Conservation (phyloP, 1,140 invertebrate genomes). For the Drosophila carrolli region DNA sequence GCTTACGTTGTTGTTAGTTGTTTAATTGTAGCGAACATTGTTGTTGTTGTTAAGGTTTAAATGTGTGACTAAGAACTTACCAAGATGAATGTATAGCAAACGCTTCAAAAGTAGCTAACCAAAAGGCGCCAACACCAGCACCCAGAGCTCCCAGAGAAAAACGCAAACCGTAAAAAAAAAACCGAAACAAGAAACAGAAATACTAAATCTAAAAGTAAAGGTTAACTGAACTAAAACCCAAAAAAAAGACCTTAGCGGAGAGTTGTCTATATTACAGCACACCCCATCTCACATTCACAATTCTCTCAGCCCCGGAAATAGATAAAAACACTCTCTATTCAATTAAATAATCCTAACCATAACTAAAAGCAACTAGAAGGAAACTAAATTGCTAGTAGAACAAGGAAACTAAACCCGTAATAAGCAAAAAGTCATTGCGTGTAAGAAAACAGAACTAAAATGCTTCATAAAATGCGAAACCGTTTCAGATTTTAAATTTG, state of each 20-base stretch:
- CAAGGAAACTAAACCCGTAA: conserved; percentile 32
- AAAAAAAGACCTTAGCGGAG: conserved; percentile 19
- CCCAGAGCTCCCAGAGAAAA: conserved; percentile 42
- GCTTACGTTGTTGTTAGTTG: conserved; percentile 82
- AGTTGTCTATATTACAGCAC: conserved; percentile 3
- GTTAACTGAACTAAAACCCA: conserved; percentile 13
- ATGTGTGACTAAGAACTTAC: conserved; percentile 73
- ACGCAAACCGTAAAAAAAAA: conserved; percentile 16
- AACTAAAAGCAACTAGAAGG: conserved; percentile 56
- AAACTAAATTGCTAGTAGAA: conserved; percentile 38
- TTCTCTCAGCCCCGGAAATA: conserved; percentile 54
- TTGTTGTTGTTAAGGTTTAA: conserved; percentile 81
- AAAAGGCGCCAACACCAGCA: conserved; percentile 44
- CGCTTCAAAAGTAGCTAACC: conserved; percentile 74
- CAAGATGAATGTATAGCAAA: conserved; percentile 71
- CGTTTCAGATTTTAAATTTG: conserved; percentile 32
- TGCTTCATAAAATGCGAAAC: conserved; percentile 44
- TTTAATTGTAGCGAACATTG: conserved; percentile 82
- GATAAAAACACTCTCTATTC: conserved; percentile 52
- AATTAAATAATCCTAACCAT: conserved; percentile 38
- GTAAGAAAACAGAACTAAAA: conserved; percentile 43
- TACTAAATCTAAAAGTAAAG: conserved; percentile 9
- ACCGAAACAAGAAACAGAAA: conserved; percentile 14
- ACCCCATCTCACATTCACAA: conserved; percentile 23
- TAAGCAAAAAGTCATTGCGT: conserved; percentile 77